Evolutionary conservation across 2,797 vertebrate species (phyloP).

Genomic region (Labroides dimidiatus): DNA sequence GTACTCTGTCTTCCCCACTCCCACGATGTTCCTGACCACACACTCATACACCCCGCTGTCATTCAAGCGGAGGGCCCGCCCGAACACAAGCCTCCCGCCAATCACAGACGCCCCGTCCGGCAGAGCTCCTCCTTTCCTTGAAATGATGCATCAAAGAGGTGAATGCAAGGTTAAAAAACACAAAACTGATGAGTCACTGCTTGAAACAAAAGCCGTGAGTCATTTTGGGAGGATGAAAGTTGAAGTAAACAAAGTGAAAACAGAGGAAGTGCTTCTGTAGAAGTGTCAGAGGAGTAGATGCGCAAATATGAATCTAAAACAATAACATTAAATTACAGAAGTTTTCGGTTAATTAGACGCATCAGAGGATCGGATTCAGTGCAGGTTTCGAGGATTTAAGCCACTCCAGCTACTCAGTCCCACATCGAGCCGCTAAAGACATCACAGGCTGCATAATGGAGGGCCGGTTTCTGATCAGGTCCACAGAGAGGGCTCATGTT

Average conservation of each 20-base stretch:
- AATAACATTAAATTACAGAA: constrained; percentile 33
- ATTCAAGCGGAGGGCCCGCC: constrained; percentile 62
- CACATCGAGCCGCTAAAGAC: constrained; percentile 29
- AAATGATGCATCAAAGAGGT: constrained; percentile 7
- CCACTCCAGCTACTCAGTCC: constrained; percentile 13
- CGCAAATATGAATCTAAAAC: constrained; percentile 1
- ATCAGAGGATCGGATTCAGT: constrained; percentile 47
- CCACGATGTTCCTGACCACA: constrained; percentile 66
- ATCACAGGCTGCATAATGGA: constrained; percentile 49
- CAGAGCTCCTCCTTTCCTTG: constrained; percentile 66
- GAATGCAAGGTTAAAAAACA: not conserved
- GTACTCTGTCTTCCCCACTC: constrained; percentile 59
- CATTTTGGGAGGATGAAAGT: constrained; percentile 5
- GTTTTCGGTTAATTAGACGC: constrained; percentile 9
- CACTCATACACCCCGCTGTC: constrained; percentile 81
- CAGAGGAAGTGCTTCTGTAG: not conserved
- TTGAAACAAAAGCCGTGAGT: constrained; percentile 26
- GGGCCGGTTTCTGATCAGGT: constrained; percentile 64
- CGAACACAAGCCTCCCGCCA: constrained; percentile 71
- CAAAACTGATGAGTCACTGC: constrained; percentile 35
- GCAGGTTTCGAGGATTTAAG: constrained; percentile 42
- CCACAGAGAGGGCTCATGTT: constrained; percentile 77
- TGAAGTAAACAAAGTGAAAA: not conserved
- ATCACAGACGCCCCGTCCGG: constrained; percentile 56
- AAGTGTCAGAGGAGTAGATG: not conserved